phyloP scores from a whole-genome alignment of 2,797 vertebrate genomes.

The Strix occidentalis region DNA sequence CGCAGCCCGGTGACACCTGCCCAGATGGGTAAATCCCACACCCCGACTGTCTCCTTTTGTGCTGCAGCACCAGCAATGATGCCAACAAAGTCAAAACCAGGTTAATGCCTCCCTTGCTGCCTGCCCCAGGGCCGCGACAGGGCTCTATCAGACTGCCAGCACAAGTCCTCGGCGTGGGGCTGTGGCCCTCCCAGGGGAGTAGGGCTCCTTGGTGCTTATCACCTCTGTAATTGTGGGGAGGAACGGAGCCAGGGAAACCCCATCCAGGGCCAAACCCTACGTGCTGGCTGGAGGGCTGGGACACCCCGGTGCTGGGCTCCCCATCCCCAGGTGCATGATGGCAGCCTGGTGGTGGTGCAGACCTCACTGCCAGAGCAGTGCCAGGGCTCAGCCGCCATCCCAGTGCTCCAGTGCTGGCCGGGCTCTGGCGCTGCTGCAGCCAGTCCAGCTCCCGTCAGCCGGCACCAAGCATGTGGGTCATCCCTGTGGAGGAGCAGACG shows the following conservation, averaged over 20 bases:
- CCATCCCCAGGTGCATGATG: rapidly evolving
- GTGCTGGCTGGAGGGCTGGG: not conserved
- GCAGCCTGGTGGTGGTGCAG: not conserved
- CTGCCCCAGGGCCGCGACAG: not conserved
- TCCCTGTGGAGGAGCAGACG: rapidly evolving
- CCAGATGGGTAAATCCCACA: constrained; percentile 36
- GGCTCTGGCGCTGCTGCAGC: not conserved
- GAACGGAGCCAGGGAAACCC: not conserved
- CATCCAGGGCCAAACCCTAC: rapidly evolving
- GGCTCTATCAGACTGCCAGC: not conserved
- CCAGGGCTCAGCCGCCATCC: not conserved
- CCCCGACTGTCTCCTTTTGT: constrained; percentile 37
- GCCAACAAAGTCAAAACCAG: constrained; percentile 9
- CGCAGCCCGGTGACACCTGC: constrained; percentile 42
- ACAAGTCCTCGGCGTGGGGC: rapidly evolving
- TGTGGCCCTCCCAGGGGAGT: rapidly evolving
- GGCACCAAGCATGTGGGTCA: rapidly evolving
- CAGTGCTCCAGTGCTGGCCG: not conserved
- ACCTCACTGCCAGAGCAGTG: not conserved
- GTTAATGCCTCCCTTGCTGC: not conserved
- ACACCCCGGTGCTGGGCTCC: not conserved
- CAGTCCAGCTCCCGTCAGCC: not conserved
- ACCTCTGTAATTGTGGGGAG: rapidly evolving
- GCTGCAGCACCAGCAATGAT: not conserved
- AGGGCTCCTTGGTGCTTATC: not conserved